phyloP scores from a whole-genome alignment of 2,797 vertebrate genomes.

The Typhlichthys subterraneus region DNA sequence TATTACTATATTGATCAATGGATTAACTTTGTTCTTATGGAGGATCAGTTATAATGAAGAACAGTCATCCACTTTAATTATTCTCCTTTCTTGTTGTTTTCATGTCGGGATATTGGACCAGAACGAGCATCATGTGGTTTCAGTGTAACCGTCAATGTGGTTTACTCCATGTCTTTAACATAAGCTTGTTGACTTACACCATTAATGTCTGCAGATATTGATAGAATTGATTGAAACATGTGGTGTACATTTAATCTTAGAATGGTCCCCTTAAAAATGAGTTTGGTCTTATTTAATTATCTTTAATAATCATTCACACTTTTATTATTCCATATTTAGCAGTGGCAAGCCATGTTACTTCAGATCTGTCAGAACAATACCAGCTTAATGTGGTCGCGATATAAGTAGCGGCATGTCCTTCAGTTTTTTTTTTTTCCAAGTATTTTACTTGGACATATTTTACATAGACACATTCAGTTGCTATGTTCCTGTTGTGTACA shows the following conservation, averaged over 20 bases:
- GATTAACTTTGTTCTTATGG: neutral
- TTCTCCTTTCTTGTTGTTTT: neutral
- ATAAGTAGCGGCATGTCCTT: constrained; percentile 44
- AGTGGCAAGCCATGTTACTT: constrained; percentile 57
- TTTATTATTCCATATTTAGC: constrained; percentile 60
- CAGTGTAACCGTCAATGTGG: constrained; percentile 51
- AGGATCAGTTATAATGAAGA: neutral
- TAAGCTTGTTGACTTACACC: constrained; percentile 46
- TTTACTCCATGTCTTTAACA: constrained; percentile 38
- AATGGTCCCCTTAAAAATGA: constrained; percentile 42
- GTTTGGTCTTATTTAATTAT: constrained; percentile 40
- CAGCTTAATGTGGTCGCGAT: constrained; percentile 52
- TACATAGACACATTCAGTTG: constrained; percentile 17
- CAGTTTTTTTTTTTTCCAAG: constrained; percentile 20
- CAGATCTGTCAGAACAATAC: constrained; percentile 57
- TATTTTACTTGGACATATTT: constrained; percentile 45
- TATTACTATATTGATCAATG: neutral
- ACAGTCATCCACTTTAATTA: no score
- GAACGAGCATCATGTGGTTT: constrained; percentile 65
- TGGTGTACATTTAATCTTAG: constrained; percentile 44
- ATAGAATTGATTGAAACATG: constrained; percentile 58
- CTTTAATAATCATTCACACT: constrained; percentile 48
- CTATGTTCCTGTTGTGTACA: constrained; percentile 13
- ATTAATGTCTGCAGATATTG: constrained; percentile 57
- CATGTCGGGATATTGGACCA: constrained; percentile 42